Evolutionary conservation across 2,113 vertebrate species (phyloP), one percentile per base, ranked within the genome.

Genomic region (Micronisus gabar): DNA sequence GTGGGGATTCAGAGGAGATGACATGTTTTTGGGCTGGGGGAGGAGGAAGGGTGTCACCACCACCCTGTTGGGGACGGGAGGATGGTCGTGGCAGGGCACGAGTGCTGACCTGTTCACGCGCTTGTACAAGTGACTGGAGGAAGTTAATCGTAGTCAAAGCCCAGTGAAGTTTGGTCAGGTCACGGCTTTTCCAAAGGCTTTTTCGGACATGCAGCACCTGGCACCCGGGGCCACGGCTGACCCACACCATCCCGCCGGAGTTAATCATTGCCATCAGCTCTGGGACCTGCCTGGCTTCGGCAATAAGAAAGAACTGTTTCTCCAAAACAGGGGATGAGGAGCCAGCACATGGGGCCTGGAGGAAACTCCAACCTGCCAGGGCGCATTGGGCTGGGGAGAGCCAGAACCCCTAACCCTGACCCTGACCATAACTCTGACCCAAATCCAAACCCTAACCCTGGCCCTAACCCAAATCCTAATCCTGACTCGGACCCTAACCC

Each of bases 251-350:
- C 92, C 79, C 4, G 3, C 29, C 1, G 1, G 59, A 23, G 89
- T 98, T 97, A 98, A 98, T 97, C 23, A 97, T 97, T 97, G 89
- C 58, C 14, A 0, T 14, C 6, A 8, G 38, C 82, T 84, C 38
- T 2, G 6, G 29, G 59, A 65, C 48, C 45, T 48, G 68, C 53
- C 65, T 47, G 59, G 9, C 34, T 50, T 43, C 59, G 36, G 67
- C 71, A 68, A 10, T 23, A 25, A 45, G 41, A 87, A 19, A 36
- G 41, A 87, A 19, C 14, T 2, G 2, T 59, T 80, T 72, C 62
- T 86, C 62, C 17, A 61, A 75, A 90, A 13, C 48, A 66, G 36
- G 10, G 25, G 4, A 29, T 29, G 53, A 81, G 61, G n/a, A 63
- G 67, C 41, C 50, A 76, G 56, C 50, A 9, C 14, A 2, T 27